phyloP scores from a whole-genome alignment of 2,113 vertebrate genomes.

The Amblyornis subalaris region DNA sequence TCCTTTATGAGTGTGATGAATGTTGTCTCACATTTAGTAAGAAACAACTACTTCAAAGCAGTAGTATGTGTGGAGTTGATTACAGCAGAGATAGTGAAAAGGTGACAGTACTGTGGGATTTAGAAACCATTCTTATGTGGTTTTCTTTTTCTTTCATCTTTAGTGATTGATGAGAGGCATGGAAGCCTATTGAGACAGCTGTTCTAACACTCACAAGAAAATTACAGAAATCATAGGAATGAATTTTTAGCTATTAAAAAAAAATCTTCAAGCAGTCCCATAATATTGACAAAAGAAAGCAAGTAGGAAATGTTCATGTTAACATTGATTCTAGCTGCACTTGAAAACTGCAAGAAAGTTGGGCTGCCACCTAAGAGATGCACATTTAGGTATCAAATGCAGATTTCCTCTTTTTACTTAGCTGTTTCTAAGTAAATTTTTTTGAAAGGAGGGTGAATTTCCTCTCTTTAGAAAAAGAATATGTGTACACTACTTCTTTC shows the following conservation, averaged over 20 bases:
- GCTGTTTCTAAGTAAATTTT: neutral
- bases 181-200: neutral
- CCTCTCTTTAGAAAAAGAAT: neutral
- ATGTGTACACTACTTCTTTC: neutral
- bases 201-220: neutral
- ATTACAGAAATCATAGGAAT: neutral
- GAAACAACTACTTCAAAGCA: conserved; percentile 8
- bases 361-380: neutral
- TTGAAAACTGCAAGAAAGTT: neutral
- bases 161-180: neutral
- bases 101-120: neutral
- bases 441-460: neutral
- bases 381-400: neutral
- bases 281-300: neutral
- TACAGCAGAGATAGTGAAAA: neutral
- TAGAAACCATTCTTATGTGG: neutral
- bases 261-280: neutral
- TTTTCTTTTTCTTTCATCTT: conserved; percentile 14
- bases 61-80: neutral
- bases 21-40: neutral
- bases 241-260: neutral
- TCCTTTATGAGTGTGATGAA: neutral
- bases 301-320: neutral
- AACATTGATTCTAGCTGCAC: neutral
- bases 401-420: neutral